Conservation (phyloP, 2,113 vertebrate genomes). For the Corythornis cristatus region DNA sequence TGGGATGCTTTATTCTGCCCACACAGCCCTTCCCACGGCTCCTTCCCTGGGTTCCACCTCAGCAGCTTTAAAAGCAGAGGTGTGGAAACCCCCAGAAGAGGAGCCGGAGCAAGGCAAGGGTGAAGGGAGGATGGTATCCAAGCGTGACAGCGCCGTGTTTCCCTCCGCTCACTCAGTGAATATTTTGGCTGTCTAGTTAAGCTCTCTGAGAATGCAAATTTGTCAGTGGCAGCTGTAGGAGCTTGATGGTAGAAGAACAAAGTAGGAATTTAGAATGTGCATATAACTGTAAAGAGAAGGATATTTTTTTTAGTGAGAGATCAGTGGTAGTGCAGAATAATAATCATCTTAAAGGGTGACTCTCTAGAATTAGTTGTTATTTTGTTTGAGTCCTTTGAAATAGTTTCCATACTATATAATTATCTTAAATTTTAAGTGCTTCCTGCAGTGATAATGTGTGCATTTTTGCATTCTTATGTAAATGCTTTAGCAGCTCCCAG, state of each 20-base stretch:
- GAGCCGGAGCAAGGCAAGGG: fast-evolving
- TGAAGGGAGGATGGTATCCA: not conserved
- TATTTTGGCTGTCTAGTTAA: slow-evolving; percentile 52
- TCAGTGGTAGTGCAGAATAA: slow-evolving; percentile 44
- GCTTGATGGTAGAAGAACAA: slow-evolving; percentile 65
- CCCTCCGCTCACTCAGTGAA: slow-evolving; percentile 3
- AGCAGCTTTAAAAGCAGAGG: not conserved
- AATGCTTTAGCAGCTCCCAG: slow-evolving; percentile 49
- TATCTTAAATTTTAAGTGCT: slow-evolving; percentile 76
- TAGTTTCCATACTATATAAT: slow-evolving; percentile 69
- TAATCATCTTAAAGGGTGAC: slow-evolving; percentile 69
- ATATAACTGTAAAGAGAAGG: slow-evolving; percentile 59
- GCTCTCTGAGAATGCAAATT: slow-evolving; percentile 62
- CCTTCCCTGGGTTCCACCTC: not conserved
- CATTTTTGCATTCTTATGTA: slow-evolving; percentile 70
- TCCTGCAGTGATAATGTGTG: slow-evolving; percentile 72
- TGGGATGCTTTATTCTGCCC: not conserved
- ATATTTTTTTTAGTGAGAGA: slow-evolving; percentile 43
- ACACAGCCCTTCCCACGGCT: not conserved
- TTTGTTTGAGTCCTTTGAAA: slow-evolving; percentile 73
- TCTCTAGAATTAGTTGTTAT: slow-evolving; percentile 73
- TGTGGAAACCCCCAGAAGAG: not conserved
- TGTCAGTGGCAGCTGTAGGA: slow-evolving; percentile 67
- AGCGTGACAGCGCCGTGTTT: not conserved
- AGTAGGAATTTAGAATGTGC: slow-evolving; percentile 67